Evolutionary conservation across 1,140 invertebrate species (phyloP).

Genomic region (Potamilus streckersoni): DNA sequence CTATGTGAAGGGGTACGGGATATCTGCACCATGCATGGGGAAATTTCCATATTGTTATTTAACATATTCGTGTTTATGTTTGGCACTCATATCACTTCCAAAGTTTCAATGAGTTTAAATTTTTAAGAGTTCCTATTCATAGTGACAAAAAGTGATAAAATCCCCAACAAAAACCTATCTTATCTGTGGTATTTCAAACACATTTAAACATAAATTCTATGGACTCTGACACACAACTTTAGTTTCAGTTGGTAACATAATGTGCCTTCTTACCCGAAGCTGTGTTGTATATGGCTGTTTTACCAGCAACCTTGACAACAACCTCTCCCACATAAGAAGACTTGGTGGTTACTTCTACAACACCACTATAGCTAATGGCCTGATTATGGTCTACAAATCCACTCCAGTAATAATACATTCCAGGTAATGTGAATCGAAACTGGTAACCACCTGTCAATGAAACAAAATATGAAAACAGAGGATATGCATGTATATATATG

Average conservation of each 20-base stretch:
- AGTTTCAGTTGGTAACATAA: neutral
- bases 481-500: too few relatives aligned
- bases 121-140: too few relatives aligned
- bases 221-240: neutral
- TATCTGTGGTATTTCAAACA: neutral
- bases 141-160: neutral
- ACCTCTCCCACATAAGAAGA: constrained; percentile 21
- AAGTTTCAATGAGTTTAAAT: too few relatives aligned
- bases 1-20: too few relatives aligned
- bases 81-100: too few relatives aligned
- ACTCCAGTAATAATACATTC: constrained; percentile 55
- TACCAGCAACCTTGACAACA: constrained; percentile 27
- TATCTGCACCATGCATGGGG: too few relatives aligned
- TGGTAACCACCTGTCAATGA: constrained; percentile 37
- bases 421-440: constrained; percentile 46
- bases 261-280: neutral
- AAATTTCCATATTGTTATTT: too few relatives aligned
- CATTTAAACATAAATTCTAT: neutral
- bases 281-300: constrained; percentile 38
- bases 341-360: constrained; percentile 34
- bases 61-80: too few relatives aligned
- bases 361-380: constrained; percentile 40
- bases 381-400: constrained; percentile 38
- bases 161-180: neutral
- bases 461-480: too few relatives aligned